Evolutionary conservation across 2,797 vertebrate genomes (phyloP).

Genomic region (Hydrolagus colliei): DNA sequence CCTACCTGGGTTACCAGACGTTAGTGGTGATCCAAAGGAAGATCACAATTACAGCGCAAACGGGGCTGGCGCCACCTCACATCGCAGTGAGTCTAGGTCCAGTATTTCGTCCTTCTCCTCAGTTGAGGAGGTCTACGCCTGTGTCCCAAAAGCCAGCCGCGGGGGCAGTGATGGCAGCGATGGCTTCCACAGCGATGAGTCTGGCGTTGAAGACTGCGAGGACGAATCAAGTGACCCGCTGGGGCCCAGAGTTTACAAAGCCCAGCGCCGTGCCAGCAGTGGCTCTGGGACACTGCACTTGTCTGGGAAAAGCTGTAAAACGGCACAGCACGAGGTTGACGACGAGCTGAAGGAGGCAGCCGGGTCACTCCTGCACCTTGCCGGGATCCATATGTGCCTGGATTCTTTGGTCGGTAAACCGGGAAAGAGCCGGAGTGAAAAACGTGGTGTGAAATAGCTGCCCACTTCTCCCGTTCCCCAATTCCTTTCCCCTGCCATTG

Average conservation of each 20-base stretch:
- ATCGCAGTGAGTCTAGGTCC: constrained; percentile 76
- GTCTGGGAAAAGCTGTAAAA: constrained; percentile 38
- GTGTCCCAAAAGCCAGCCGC: constrained; percentile 67
- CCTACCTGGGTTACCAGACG: constrained; percentile 46
- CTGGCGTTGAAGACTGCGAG: constrained; percentile 63
- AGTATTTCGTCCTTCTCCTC: constrained; percentile 77
- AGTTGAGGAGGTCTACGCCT: constrained; percentile 77
- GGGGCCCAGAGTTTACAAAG: constrained; percentile 58
- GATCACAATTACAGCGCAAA: constrained; percentile 94
- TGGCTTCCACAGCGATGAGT: constrained; percentile 91
- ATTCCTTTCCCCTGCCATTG: constrained; percentile 41
- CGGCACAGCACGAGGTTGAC: constrained; percentile 76
- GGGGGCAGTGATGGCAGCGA: constrained; percentile 74
- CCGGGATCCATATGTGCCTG: constrained; percentile 82
- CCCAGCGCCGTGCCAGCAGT: constrained; percentile 50
- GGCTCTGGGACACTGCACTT: constrained; percentile 36
- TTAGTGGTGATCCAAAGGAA: constrained; percentile 84
- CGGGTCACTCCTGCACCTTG: constrained; percentile 90
- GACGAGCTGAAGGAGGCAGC: constrained; percentile 96
- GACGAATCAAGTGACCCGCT: constrained; percentile 58
- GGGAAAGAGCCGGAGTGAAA: constrained; percentile 81
- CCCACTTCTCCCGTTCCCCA: constrained; percentile 22
- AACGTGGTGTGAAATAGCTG: constrained; percentile 78
- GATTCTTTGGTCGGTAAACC: constrained; percentile 78
- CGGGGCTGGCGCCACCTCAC: constrained; percentile 58